Conservation (phyloP, 2,888 invertebrate species). For the Polydesmus complanatus region DNA sequence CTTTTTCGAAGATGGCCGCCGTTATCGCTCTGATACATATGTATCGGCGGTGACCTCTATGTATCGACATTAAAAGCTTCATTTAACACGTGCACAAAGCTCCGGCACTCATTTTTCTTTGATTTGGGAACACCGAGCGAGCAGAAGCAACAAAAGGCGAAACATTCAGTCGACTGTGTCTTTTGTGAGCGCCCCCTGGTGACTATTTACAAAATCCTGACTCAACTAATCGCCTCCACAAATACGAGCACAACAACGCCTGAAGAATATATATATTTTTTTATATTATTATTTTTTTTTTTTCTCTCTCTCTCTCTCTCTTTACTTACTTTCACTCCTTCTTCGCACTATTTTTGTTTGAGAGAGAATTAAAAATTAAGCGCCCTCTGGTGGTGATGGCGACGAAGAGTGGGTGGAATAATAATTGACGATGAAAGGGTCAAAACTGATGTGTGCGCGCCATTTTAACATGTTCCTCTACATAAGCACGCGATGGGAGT, state of each 20-base stretch:
- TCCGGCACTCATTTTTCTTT: not conserved
- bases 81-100: not conserved
- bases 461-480: not conserved
- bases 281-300: not conserved
- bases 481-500: not conserved
- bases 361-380: not conserved
- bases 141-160: not conserved
- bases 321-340: not conserved
- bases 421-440: not conserved
- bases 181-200: not conserved
- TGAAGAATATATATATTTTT: not conserved
- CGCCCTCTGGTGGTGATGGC: not conserved
- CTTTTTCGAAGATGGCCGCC: too few relatives aligned
- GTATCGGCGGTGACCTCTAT: too few relatives aligned
- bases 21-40: too few relatives aligned
- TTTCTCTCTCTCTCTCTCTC: not conserved
- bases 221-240: not conserved
- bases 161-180: not conserved
- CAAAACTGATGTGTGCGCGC: not conserved
- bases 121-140: not conserved
- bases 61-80: not conserved
- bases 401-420: not conserved
- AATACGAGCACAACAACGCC: not conserved
- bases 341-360: not conserved
- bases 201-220: not conserved